phyloP scores from a whole-genome alignment of 2,888 invertebrate species.

The Fabriciana adippe region DNA sequence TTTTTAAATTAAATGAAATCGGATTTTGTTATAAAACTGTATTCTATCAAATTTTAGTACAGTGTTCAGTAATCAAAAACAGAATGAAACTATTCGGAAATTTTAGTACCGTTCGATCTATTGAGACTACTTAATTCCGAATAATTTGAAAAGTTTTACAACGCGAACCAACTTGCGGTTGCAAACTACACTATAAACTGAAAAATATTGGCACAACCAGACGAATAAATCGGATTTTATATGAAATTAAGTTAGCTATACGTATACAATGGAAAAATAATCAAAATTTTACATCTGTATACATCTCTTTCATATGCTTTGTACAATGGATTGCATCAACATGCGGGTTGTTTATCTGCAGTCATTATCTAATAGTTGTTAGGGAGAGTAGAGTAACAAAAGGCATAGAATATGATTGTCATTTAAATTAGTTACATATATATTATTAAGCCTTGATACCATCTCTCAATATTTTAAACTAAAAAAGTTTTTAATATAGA shows the following conservation, averaged over 20 bases:
- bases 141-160: conserved; percentile 27
- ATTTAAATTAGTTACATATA: conserved; percentile 8
- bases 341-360: conserved; percentile 74
- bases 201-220: conserved; percentile 19
- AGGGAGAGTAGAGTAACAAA: conserved; percentile 27
- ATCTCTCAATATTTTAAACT: too few species aligned
- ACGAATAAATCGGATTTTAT: conserved; percentile 22
- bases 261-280: conserved; percentile 16
- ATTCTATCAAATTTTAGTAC: conserved; percentile 10
- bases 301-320: conserved; percentile 14
- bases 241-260: conserved; percentile 15
- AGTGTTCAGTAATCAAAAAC: conserved; percentile 10
- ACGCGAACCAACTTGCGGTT: conserved; percentile 20
- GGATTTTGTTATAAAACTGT: conserved; percentile 5
- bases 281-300: conserved; percentile 20
- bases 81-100: conserved; percentile 16
- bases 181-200: conserved; percentile 26
- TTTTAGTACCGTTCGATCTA: conserved; percentile 17
- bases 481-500: neutral
- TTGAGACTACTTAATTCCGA: conserved; percentile 23
- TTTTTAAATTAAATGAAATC: neutral
- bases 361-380: conserved; percentile 61
- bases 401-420: conserved; percentile 4
- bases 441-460: neutral
- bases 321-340: conserved; percentile 44